A percentile compares a stretch with the other conserved stretches of the same genome.
These are phyloP conservation scores for Aphelenchoides fujianensis DNA, from an alignment of 1,140 invertebrate genomes.

Conservation along the genomic window DNA sequence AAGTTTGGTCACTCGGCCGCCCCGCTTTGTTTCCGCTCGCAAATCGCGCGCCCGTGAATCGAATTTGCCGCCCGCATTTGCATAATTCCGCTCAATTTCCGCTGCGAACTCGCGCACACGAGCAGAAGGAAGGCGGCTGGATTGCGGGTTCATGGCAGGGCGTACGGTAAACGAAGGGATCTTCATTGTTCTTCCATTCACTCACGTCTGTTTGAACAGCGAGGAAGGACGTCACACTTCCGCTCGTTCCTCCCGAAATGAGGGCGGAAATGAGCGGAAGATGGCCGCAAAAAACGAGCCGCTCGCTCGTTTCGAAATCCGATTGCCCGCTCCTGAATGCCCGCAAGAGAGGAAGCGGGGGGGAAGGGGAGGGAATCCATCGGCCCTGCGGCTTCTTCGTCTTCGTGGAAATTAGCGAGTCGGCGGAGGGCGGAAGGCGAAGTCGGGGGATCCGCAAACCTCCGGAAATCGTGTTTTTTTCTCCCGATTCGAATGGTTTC, in stretches of 20 bases:
- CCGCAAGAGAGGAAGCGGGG: no score
- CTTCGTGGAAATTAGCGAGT: background rate
- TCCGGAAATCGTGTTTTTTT: slow-evolving; percentile 3
- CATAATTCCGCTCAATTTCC: background rate
- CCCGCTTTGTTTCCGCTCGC: background rate
- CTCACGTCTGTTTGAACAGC: no score
- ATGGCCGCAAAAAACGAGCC: background rate
- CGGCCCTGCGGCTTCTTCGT: background rate
- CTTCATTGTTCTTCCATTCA: no score
- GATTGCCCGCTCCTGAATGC: background rate
- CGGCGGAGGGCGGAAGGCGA: background rate
- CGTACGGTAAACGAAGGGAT: background rate
- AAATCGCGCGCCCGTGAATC: background rate
- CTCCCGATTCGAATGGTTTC: background rate
- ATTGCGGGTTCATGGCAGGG: background rate
- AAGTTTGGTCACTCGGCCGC: no score
- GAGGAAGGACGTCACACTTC: no score
- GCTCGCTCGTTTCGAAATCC: background rate
- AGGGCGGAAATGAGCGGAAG: background rate
- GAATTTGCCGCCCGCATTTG: background rate
- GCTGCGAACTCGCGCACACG: background rate
- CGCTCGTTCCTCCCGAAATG: background rate
- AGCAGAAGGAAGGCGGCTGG: background rate
- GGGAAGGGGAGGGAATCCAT: no score
- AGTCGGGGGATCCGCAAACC: no score